A percentile compares a stretch with the other conserved stretches of the same genome.
These are phyloP conservation scores for Dascyllus trimaculatus DNA, from an alignment of 2,113 vertebrate genomes.

Conservation along the genomic window DNA sequence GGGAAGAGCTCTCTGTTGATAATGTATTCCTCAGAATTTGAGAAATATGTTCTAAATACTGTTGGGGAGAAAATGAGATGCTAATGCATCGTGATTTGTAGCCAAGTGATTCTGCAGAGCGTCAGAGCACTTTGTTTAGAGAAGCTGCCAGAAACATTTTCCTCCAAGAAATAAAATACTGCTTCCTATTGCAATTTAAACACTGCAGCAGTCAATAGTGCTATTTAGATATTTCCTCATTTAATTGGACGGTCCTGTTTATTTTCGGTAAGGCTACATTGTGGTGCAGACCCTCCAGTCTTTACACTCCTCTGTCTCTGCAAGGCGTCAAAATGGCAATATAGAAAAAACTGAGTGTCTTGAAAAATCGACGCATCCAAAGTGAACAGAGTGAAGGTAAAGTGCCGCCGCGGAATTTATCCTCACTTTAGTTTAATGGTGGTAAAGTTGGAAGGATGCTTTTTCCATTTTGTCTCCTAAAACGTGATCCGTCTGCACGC, in stretches of 20 bases:
- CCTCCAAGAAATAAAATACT: not conserved
- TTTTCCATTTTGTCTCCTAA: conserved; percentile 5
- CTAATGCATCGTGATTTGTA: conserved; percentile 12
- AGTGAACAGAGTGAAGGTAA: conserved; percentile 10
- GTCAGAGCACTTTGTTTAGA: conserved; percentile 12
- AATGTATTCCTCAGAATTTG: conserved; percentile 18
- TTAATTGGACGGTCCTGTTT: conserved; percentile 5
- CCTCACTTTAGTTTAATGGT: not conserved
- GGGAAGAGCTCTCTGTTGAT: conserved; percentile 9
- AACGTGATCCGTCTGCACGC: conserved; percentile 15
- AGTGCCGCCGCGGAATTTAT: not conserved
- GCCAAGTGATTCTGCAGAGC: conserved; percentile 7
- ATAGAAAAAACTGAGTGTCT: not conserved
- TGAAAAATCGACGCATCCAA: not conserved
- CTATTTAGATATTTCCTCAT: not conserved
- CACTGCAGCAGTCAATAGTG: not conserved
- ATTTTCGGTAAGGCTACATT: not conserved
- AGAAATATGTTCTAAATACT: conserved; percentile 15
- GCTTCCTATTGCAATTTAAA: conserved; percentile 20
- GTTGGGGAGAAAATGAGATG: conserved; percentile 28
- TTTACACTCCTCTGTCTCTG: not conserved
- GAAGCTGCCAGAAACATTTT: conserved; percentile 14
- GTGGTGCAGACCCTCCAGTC: not conserved
- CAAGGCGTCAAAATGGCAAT: not conserved
- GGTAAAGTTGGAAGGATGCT: not conserved